phyloP scores from a whole-genome alignment of 2,888 invertebrate genomes.

The Seladonia tumulorum region DNA sequence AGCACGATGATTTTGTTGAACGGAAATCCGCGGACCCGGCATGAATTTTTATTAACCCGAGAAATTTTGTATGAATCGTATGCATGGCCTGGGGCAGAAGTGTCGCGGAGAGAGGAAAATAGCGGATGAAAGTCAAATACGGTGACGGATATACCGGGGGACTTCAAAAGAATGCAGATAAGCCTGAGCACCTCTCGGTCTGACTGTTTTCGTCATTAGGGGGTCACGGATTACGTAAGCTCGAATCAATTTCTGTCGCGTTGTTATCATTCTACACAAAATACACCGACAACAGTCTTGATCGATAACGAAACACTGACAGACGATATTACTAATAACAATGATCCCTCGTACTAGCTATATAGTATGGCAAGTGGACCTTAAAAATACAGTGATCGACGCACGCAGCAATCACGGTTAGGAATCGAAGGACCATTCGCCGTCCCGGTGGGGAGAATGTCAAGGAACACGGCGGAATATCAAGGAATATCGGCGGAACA shows the following conservation, averaged over 20 bases:
- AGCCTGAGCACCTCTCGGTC: not conserved
- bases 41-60: slow-evolving; percentile 52
- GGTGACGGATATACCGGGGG: not conserved
- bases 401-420: not conserved
- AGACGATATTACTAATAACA: too few relatives aligned
- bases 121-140: not conserved
- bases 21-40: not conserved
- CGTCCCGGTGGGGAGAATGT: not conserved
- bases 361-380: too few relatives aligned
- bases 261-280: not conserved
- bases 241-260: not conserved
- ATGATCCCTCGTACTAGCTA: too few relatives aligned
- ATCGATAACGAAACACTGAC: too few relatives aligned
- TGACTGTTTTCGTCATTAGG: not conserved
- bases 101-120: not conserved
- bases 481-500: not conserved
- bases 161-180: slow-evolving; percentile 1
- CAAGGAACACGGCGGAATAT: not conserved
- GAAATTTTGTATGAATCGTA: slow-evolving; percentile 11
- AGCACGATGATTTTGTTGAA: not conserved
- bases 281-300: too few relatives aligned
- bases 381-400: too few relatives aligned
- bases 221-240: not conserved
- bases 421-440: too few relatives aligned
- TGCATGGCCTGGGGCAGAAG: not conserved